Evolutionary conservation across 2,888 invertebrate genomes (phyloP).

Genomic region (Punctoribates punctum): DNA sequence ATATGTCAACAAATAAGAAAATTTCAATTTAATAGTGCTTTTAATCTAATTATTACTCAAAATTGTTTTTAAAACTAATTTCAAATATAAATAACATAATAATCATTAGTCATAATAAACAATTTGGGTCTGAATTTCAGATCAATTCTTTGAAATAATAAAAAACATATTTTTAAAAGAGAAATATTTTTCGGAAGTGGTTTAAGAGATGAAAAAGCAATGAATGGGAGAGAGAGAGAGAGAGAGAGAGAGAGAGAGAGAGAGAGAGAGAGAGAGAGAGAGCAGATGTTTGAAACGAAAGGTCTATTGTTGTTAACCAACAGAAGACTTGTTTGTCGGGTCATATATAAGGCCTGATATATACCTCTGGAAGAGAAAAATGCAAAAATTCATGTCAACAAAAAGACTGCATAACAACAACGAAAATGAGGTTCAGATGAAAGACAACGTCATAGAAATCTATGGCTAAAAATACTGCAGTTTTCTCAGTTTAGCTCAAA

Average conservation of each 20-base stretch:
- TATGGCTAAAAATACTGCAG: not conserved
- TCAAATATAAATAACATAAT: no score
- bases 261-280: constrained; percentile 34
- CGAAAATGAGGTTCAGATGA: not conserved
- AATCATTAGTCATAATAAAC: no score
- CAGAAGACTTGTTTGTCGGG: constrained; percentile 3
- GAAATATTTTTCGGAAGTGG: no score
- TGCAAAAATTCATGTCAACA: constrained; percentile 12
- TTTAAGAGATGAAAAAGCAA: no score
- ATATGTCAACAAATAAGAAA: no score
- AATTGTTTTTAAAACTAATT: no score
- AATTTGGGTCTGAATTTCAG: no score
- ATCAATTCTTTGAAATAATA: no score
- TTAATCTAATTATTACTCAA: no score
- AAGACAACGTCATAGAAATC: not conserved
- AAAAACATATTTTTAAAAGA: no score
- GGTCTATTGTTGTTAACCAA: not conserved
- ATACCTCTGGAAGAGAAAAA: not conserved
- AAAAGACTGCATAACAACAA: not conserved
- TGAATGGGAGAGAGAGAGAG: no score
- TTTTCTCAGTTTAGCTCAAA: not conserved
- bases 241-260: constrained; percentile 7
- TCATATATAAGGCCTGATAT: not conserved
- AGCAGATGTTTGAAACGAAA: not conserved
- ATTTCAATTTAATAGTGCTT: no score